A percentile compares a stretch with the other conserved stretches of the same genome.
Evolutionary conservation across 2,888 invertebrate species (phyloP).

Genomic region (Barypeithes pellucidus): DNA sequence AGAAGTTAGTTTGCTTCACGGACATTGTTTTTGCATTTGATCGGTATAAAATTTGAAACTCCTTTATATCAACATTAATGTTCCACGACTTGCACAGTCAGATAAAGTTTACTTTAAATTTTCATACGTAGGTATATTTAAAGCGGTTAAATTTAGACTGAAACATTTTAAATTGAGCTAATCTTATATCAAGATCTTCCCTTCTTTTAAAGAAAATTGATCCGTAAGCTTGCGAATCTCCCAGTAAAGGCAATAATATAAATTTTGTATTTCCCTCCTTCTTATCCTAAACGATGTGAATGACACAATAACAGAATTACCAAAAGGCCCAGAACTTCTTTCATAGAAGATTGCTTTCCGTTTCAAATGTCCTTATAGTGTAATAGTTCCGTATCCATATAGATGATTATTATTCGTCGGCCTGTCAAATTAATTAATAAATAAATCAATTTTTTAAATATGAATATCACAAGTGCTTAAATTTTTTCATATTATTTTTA

Average conservation of each 20-base stretch:
- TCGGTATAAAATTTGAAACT: no score
- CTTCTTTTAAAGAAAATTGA: constrained; percentile 8
- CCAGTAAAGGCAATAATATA: constrained; percentile 3
- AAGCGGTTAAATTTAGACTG: not conserved
- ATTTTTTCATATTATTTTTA: no score
- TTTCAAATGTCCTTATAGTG: not conserved
- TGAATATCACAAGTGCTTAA: no score
- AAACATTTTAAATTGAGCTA: constrained; percentile 5
- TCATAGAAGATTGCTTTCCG: not conserved
- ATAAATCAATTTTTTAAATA: no score
- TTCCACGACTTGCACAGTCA: no score
- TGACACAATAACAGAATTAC: constrained; percentile 8
- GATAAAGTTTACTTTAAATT: no score
- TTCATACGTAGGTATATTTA: not conserved
- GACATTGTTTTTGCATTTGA: no score
- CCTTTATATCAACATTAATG: no score
- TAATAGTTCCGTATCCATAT: no score
- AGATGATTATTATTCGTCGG: no score
- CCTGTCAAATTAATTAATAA: no score
- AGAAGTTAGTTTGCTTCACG: no score
- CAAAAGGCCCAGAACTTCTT: not conserved
- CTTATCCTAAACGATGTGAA: constrained; percentile 6
- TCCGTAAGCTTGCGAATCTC: constrained; percentile 1
- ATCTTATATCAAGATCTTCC: constrained; percentile 5
- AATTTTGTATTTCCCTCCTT: not conserved